Evolutionary conservation across 2,113 vertebrate species (phyloP).

Genomic region (Galemys pyrenaicus): DNA sequence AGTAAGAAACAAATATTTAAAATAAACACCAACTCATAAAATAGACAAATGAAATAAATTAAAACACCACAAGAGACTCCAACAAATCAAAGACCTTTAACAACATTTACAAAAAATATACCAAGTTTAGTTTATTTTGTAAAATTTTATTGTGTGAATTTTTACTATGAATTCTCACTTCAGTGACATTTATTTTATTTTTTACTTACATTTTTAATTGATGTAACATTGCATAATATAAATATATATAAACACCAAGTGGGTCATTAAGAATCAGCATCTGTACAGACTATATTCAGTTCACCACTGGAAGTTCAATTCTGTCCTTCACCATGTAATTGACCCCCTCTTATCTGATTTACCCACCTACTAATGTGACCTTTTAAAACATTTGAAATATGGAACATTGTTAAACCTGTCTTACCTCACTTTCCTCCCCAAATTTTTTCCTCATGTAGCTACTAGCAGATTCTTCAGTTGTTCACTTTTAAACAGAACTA

Average conservation of each 20-base stretch:
- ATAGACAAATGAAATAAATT: not conserved
- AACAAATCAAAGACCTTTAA: constrained; percentile 36
- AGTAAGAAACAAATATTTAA: constrained; percentile 37
- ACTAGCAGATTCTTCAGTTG: constrained; percentile 61
- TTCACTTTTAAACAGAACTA: constrained; percentile 73
- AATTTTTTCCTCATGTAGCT: not conserved
- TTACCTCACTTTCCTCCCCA: not conserved
- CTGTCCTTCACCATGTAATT: no score
- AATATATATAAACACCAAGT: no score
- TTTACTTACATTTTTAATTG: no score
- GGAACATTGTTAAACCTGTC: not conserved
- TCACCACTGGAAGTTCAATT: no score
- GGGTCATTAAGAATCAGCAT: no score
- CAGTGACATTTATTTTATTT: constrained; percentile 4
- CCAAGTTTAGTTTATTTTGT: not conserved
- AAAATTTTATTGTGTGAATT: not conserved
- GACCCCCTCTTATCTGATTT: no score
- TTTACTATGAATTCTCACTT: not conserved
- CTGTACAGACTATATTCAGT: no score
- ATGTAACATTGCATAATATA: no score
- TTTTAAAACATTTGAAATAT: constrained; percentile 1
- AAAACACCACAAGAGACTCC: not conserved
- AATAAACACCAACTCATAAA: constrained; percentile 50
- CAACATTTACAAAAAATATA: not conserved
- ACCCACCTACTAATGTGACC: not conserved